These are phyloP conservation scores for Percina caprodes DNA, from an alignment of 2,113 vertebrate species.

Conservation along the genomic window DNA sequence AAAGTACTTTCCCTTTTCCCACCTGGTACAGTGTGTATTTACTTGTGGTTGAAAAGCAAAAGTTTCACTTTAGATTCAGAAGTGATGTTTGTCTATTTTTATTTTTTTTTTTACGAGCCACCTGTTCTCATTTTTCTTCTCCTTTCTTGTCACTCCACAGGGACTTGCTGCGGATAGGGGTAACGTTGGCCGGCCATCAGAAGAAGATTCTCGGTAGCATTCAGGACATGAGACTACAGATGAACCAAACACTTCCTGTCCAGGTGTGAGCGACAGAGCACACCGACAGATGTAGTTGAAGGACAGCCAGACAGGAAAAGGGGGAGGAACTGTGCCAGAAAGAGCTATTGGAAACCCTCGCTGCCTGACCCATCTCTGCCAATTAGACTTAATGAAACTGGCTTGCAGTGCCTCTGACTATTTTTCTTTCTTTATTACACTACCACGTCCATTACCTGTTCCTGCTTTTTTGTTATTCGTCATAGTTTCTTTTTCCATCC, in stretches of 20 bases:
- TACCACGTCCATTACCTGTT: conserved; percentile 75
- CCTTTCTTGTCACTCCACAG: conserved; percentile 75
- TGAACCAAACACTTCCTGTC: conserved; percentile 99
- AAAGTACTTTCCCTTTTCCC: conserved; percentile 22
- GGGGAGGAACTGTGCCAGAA: conserved; percentile 76
- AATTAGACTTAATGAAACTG: conserved; percentile 82
- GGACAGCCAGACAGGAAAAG: conserved; percentile 67
- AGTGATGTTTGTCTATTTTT: conserved; percentile 51
- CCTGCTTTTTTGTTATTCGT: conserved; percentile 77
- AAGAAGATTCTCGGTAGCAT: conserved; percentile 99
- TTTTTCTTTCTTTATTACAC: conserved; percentile 67
- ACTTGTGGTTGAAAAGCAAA: conserved; percentile 37
- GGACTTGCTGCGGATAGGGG: conserved; percentile 97
- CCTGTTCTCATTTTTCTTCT: conserved; percentile 59
- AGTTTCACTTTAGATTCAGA: conserved; percentile 20
- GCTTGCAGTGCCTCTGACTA: conserved; percentile 89
- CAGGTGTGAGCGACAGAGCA: conserved; percentile 90
- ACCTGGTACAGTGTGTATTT: conserved; percentile 36
- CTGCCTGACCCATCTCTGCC: conserved; percentile 85
- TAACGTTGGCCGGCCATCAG: conserved; percentile 98
- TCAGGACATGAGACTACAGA: conserved; percentile 99
- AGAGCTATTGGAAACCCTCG: conserved; percentile 84
- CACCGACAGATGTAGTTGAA: conserved; percentile 65
- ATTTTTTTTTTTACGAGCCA: conserved; percentile 41
- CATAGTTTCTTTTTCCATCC: conserved; percentile 74